Evolutionary conservation across 2,888 invertebrate species (phyloP).

Genomic region (Hydroisotoma schaefferi): DNA sequence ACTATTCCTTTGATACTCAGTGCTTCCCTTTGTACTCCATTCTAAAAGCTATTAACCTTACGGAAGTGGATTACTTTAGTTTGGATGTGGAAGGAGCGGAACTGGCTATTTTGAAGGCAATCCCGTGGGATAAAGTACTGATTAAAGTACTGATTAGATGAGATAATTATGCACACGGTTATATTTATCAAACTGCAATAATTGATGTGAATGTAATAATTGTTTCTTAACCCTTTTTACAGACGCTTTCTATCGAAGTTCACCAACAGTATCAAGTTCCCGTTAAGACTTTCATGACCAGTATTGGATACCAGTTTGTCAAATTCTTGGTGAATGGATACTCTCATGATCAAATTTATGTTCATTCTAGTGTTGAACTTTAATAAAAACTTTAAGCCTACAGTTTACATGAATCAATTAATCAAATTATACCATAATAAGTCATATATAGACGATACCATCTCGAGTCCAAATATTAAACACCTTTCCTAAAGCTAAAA

Average conservation of each 20-base stretch:
- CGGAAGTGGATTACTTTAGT: not conserved
- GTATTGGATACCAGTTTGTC: not conserved
- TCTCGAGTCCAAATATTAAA: no score
- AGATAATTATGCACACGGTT: not conserved
- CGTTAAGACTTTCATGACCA: not conserved
- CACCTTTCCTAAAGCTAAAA: no score
- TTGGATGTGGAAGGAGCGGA: not conserved
- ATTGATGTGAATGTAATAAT: not conserved
- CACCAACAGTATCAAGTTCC: not conserved
- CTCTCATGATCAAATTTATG: not conserved
- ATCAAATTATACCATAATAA: no score
- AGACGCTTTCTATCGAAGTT: not conserved
- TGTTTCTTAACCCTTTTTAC: not conserved
- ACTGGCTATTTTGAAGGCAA: not conserved
- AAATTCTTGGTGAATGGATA: not conserved
- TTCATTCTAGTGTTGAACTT: not conserved
- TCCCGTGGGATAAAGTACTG: not conserved
- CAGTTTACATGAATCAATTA: no score
- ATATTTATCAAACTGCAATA: not conserved
- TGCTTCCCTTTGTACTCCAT: not conserved
- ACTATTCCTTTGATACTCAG: not conserved
- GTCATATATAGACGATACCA: no score
- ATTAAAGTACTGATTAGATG: not conserved
- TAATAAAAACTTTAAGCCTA: not conserved
- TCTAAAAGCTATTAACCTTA: not conserved